These are phyloP conservation scores for Riptortus pedestris DNA, from an alignment of 1,140 invertebrate genomes.

Conservation along the genomic window DNA sequence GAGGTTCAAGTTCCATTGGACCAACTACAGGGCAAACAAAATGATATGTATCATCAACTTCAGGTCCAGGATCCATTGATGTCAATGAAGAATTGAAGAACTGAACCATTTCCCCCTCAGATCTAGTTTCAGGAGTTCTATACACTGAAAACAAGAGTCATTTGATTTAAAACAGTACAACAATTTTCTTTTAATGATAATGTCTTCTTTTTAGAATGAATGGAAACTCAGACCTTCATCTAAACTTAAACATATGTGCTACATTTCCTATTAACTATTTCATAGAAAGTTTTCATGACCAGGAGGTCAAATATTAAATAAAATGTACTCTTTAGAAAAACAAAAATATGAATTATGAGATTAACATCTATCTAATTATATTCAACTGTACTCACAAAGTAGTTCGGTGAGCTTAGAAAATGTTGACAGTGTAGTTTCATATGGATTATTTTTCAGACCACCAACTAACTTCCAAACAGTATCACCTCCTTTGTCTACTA, in stretches of 20 bases:
- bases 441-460: slow-evolving; percentile 62
- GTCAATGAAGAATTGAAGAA: slow-evolving; percentile 36
- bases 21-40: slow-evolving; percentile 48
- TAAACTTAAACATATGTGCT: no score
- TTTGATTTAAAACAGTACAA: no score
- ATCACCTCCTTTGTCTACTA: slow-evolving; percentile 57
- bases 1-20: slow-evolving; percentile 39
- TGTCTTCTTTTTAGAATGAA: no score
- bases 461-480: slow-evolving; percentile 58
- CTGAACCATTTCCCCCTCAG: slow-evolving; percentile 35
- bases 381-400: slow-evolving; percentile 41
- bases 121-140: slow-evolving; percentile 39
- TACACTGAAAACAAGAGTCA: slow-evolving; percentile 41
- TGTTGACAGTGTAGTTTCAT: slow-evolving; percentile 66
- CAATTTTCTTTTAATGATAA: no score
- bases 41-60: slow-evolving; percentile 53
- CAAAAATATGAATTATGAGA: not conserved
- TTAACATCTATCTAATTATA: no score
- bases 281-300: no score
- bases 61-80: slow-evolving; percentile 44
- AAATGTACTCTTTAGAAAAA: no score
- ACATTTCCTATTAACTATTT: no score
- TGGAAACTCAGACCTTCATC: no score
- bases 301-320: no score
- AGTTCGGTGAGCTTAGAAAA: slow-evolving; percentile 73